phyloP scores from a whole-genome alignment of 2,797 vertebrate species.

The Tamandua tetradactyla region DNA sequence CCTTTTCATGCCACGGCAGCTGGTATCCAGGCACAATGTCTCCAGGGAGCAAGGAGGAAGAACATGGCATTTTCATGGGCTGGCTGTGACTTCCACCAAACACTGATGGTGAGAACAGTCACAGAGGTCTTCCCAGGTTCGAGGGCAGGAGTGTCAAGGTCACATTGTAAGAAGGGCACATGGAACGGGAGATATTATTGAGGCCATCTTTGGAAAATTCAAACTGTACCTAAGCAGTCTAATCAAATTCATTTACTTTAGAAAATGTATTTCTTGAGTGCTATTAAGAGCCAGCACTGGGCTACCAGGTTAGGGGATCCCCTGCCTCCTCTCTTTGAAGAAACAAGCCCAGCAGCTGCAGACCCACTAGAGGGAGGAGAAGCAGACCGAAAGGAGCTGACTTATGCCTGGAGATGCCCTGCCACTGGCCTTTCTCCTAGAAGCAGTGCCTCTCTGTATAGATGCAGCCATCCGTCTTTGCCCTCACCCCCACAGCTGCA shows the following conservation, averaged over 20 bases:
- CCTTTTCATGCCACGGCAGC: not conserved
- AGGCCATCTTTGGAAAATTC: not conserved
- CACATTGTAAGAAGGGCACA: not conserved
- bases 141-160: not conserved
- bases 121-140: not conserved
- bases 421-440: not conserved
- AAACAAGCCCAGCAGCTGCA: accelerated
- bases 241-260: not conserved
- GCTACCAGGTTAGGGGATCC: accelerated
- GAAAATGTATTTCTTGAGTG: not conserved
- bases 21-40: not conserved
- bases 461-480: not conserved
- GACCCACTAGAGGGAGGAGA: not conserved
- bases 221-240: not conserved
- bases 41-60: not conserved
- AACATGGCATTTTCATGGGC: not conserved
- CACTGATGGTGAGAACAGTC: not conserved
- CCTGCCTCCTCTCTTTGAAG: not conserved
- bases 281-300: not conserved
- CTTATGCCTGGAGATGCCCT: not conserved
- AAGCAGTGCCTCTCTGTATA: not conserved
- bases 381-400: not conserved
- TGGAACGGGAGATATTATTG: not conserved
- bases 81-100: not conserved
- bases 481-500: not conserved